Conservation (phyloP, 2,797 vertebrate species). For the Chelon auratus region DNA sequence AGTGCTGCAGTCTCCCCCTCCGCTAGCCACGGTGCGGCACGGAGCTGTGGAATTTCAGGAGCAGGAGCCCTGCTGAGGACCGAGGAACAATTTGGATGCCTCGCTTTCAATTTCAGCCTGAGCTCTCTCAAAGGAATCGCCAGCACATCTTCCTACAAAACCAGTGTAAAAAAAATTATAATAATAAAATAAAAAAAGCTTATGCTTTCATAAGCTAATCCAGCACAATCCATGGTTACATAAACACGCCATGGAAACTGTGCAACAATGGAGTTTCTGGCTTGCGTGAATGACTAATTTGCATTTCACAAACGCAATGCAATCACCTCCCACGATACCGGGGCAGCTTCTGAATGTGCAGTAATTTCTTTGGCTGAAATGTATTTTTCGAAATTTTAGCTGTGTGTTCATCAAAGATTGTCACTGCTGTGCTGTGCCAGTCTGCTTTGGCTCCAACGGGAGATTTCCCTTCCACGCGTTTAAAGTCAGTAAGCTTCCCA, state of each 20-base stretch:
- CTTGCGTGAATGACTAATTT: conserved; percentile 47
- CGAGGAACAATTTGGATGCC: conserved; percentile 66
- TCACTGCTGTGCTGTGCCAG: conserved; percentile 32
- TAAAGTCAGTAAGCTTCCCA: conserved; percentile 47
- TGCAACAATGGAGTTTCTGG: not conserved
- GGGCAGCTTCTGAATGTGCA: conserved; percentile 20
- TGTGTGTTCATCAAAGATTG: conserved; percentile 38
- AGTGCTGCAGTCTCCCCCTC: conserved; percentile 61
- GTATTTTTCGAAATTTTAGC: conserved; percentile 24
- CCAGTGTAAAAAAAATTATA: not conserved
- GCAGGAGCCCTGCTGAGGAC: conserved; percentile 64
- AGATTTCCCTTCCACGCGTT: conserved; percentile 50
- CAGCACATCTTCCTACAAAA: conserved; percentile 31
- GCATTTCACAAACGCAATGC: conserved; percentile 42
- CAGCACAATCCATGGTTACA: conserved; percentile 8
- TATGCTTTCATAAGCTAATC: conserved; percentile 16
- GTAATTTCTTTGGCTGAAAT: conserved; percentile 30
- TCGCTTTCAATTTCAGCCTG: conserved; percentile 64
- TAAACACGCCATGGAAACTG: conserved; percentile 15
- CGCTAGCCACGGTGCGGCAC: conserved; percentile 27
- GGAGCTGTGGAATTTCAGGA: conserved; percentile 55
- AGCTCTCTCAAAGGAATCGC: conserved; percentile 38
- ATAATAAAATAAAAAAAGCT: conserved; percentile 1
- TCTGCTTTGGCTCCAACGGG: conserved; percentile 39
- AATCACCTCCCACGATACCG: conserved; percentile 20